Base-by-base conservation (phyloP, 2,888 invertebrate species). In the Eupeodes latifasciatus region DNA sequence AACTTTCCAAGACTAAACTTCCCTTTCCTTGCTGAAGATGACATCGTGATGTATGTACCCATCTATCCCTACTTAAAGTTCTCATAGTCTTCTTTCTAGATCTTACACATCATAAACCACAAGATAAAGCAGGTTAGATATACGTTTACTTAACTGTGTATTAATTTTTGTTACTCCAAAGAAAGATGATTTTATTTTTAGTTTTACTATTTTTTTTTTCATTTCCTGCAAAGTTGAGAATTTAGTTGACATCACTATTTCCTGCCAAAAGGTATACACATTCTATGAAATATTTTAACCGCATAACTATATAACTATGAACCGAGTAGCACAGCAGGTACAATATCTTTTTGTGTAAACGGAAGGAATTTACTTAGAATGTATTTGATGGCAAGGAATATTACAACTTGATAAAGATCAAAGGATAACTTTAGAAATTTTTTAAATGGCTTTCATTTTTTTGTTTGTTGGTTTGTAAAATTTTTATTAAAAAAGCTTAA, bases 171-270 rank as follows among this genome's bases (percentile, higher is more conserved):
- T 40, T 44, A 11, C 62, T 64, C 12, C 19, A 16, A 44, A 40
- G 16, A 16, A 36, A n/a, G n/a, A 36, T 7, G 10, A 16, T 7
- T 36, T 11, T 40, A 51, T 51, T 51, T 51, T 12, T n/a, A 51
- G 27, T 27, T 51, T 51, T 51, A 11, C 51, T 51, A 11, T 40
- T 44, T 66, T 49, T 49, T 12, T 36, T 40, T 14, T 49, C 5
- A 49, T 51, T 67, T 47, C 66, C 36, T 67, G 14, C 27, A 14
- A 51, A 49, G n/a, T 14, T 49, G 14, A 49, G 66, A 51, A 47
- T 49, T 27, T 27, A n/a, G 49, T n/a, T 67, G 66, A 67, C 49
- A 67, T 49, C 34, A 67, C 66, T 67, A 66, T 66, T 67, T 67
- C 66, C 66, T 51, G 34, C 66, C 49, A 49, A 47, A 49, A 66